A percentile compares a stretch with the other conserved stretches of the same genome.
Conservation (phyloP, 2,797 vertebrate species). For the Danio choprae region DNA sequence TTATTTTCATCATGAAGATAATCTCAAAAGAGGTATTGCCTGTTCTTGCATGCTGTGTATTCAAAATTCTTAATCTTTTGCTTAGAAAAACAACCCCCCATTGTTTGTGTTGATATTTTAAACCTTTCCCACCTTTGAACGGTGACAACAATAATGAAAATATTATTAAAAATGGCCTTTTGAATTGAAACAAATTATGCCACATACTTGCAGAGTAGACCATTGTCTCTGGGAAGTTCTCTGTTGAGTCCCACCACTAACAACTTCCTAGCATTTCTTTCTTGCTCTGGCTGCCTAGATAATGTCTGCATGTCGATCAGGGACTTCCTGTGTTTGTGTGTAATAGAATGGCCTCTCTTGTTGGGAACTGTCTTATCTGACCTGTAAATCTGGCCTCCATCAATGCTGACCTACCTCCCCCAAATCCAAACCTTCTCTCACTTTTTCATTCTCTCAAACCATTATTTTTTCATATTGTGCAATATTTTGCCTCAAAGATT, state of each 20-base stretch:
- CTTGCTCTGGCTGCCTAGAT: constrained; percentile 85
- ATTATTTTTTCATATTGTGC: not conserved
- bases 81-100: constrained; percentile 77
- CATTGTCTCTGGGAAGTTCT: constrained; percentile 86
- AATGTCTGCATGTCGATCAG: constrained; percentile 90
- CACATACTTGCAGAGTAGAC: constrained; percentile 74
- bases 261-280: constrained; percentile 90
- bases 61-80: constrained; percentile 66
- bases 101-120: constrained; percentile 57
- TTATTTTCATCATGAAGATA: constrained; percentile 47
- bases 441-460: constrained; percentile 32
- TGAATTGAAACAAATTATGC: constrained; percentile 79
- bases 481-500: no score
- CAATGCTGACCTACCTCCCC: constrained; percentile 76
- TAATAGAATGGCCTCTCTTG: constrained; percentile 88
- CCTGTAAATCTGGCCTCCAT: constrained; percentile 81
- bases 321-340: constrained; percentile 99
- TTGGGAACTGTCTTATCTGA: constrained; percentile 82
- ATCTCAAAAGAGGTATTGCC: constrained; percentile 28
- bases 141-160: constrained; percentile 77
- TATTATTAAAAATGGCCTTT: constrained; percentile 77
- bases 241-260: constrained; percentile 82
- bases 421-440: constrained; percentile 15
- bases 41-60: constrained; percentile 21
- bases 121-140: constrained; percentile 78